Percentiles rank a stretch among this genome's conserved stretches.
phyloP scores from a whole-genome alignment of 2,888 invertebrate species.

The Leucophenga montana region DNA sequence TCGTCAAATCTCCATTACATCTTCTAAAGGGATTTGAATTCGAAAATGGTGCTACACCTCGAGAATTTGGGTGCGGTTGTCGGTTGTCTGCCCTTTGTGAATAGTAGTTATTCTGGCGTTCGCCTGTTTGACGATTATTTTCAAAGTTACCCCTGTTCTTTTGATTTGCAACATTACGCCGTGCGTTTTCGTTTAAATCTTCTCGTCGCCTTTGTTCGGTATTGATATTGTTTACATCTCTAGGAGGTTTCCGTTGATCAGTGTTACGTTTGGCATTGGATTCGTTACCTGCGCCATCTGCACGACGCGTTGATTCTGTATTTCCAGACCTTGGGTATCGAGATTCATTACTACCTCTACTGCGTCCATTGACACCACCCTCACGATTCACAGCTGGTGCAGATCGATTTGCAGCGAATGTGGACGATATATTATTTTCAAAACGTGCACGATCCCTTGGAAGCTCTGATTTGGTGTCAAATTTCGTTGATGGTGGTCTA shows the following conservation, averaged over 20 bases:
- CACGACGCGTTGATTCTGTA: neutral
- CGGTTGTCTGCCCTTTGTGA: neutral
- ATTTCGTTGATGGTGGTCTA: neutral
- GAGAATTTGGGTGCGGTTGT: neutral
- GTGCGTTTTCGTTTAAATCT: constrained; percentile 29
- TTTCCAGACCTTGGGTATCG: constrained; percentile 27
- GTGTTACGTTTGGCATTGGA: constrained; percentile 39
- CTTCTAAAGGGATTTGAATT: constrained; percentile 23
- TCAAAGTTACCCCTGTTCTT: neutral
- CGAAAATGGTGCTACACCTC: neutral
- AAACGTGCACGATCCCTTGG: constrained; percentile 60
- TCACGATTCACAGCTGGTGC: constrained; percentile 34
- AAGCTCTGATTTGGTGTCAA: neutral
- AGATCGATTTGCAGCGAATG: constrained; percentile 68
- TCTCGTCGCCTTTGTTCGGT: constrained; percentile 45
- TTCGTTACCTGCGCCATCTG: constrained; percentile 21
- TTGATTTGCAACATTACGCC: neutral
- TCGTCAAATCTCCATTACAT: constrained; percentile 51
- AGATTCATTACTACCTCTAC: neutral
- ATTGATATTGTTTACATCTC: neutral
- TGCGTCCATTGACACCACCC: constrained; percentile 35
- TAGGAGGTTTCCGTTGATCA: constrained; percentile 32
- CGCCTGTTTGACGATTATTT: constrained; percentile 6
- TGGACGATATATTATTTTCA: constrained; percentile 73
- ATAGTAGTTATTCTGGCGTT: constrained; percentile 8